phyloP scores from a whole-genome alignment of 2,113 vertebrate genomes.

The Notarius lentiginosus region DNA sequence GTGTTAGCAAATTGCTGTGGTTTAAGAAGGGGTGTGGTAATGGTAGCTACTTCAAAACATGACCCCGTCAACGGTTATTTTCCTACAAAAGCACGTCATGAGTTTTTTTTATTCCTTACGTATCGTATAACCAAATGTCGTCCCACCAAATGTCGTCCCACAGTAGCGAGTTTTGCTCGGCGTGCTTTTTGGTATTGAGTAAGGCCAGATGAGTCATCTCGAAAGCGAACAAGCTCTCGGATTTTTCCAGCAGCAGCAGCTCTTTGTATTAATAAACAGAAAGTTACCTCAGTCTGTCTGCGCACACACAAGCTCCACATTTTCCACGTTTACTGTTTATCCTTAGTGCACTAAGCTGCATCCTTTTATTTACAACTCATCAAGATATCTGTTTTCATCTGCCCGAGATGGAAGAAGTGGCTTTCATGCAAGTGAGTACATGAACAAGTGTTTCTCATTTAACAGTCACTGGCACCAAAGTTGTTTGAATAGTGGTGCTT shows the following conservation, averaged over 20 bases:
- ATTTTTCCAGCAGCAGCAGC: conserved; percentile 35
- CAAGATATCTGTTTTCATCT: conserved; percentile 9
- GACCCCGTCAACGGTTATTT: not conserved
- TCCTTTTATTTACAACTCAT: conserved; percentile 28
- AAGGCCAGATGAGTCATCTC: conserved; percentile 40
- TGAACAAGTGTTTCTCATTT: conserved; percentile 35
- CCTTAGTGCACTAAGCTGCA: not conserved
- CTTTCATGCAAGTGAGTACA: not conserved
- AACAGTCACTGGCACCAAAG: conserved; percentile 23
- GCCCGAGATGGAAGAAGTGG: not conserved
- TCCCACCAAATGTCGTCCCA: not conserved
- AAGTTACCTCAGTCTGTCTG: conserved; percentile 4
- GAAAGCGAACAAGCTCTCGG: conserved; percentile 22
- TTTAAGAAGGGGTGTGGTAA: not conserved
- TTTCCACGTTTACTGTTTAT: conserved; percentile 15
- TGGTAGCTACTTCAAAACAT: not conserved
- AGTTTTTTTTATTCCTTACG: not conserved
- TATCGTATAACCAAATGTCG: not conserved
- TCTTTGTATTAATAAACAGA: conserved; percentile 35
- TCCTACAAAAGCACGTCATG: not conserved
- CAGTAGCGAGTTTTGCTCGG: conserved; percentile 30
- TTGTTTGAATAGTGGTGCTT: conserved; percentile 14
- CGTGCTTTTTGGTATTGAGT: not conserved
- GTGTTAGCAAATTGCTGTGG: not conserved
- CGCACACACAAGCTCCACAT: conserved; percentile 6